These are phyloP conservation scores for Drosophila trapezifrons DNA, from an alignment of 1,140 invertebrate species.

Conservation along the genomic window DNA sequence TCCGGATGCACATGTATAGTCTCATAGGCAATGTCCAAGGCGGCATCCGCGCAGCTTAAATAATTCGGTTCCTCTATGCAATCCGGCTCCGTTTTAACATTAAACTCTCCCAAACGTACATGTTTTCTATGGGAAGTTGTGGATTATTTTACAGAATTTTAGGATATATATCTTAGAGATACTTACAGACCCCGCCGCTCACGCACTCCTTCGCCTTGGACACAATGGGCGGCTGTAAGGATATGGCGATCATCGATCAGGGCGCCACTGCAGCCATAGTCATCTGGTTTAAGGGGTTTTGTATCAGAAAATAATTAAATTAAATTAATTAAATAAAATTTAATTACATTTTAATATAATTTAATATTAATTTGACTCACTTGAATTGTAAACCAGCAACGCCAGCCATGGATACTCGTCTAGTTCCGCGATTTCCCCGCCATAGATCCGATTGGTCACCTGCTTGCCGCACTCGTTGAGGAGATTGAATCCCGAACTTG, in stretches of 20 bases:
- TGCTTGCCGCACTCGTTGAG: conserved; percentile 83
- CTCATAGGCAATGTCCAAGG: conserved; percentile 80
- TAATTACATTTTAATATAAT: background rate
- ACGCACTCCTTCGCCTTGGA: conserved; percentile 86
- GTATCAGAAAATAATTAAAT: no score
- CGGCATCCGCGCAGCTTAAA: conserved; percentile 80
- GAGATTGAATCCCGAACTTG: conserved; percentile 68
- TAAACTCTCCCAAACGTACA: conserved; percentile 87
- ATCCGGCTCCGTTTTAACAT: conserved; percentile 86
- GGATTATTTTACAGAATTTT: no score
- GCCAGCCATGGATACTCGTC: conserved; percentile 89
- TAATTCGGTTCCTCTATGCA: conserved; percentile 84
- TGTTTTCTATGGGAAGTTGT: conserved; percentile 73
- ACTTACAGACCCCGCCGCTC: conserved; percentile 75
- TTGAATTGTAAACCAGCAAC: conserved; percentile 87
- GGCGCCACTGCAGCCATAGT: conserved; percentile 86
- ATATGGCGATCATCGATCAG: conserved; percentile 86
- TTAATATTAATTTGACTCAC: conserved; percentile 45
- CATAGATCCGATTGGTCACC: conserved; percentile 84
- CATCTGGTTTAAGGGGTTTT: no score
- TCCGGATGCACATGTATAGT: conserved; percentile 83
- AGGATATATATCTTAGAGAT: background rate
- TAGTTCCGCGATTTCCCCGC: conserved; percentile 85
- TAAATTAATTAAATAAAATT: background rate
- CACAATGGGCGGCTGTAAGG: conserved; percentile 94